phyloP scores from a whole-genome alignment of 2,113 vertebrate species.

The Mola mola region DNA sequence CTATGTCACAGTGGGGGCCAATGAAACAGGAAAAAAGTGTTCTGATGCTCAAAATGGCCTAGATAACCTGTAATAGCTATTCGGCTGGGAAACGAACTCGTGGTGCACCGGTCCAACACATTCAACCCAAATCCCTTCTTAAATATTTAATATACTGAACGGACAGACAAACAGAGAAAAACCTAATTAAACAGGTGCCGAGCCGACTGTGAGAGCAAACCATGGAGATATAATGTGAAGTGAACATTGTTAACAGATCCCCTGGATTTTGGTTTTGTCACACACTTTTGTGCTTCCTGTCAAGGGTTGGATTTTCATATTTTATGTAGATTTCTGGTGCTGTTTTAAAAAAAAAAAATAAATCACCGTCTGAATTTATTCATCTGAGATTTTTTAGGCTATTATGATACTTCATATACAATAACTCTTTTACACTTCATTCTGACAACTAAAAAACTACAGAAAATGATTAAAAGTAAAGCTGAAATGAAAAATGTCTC shows the following conservation, averaged over 20 bases:
- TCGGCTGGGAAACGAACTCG: constrained; percentile 30
- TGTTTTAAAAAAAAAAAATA: no score
- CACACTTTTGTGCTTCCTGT: not conserved
- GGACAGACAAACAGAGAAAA: constrained; percentile 41
- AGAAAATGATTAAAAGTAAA: no score
- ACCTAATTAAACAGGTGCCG: constrained; percentile 50
- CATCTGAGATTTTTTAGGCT: no score
- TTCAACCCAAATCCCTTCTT: constrained; percentile 48
- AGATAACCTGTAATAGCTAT: constrained; percentile 33
- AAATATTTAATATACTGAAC: constrained; percentile 60
- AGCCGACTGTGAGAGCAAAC: constrained; percentile 29
- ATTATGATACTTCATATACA: no score
- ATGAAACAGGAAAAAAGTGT: constrained; percentile 37
- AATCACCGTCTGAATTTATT: no score
- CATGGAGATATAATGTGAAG: constrained; percentile 24
- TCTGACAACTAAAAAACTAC: no score
- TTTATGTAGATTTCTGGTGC: no score
- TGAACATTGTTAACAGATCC: constrained; percentile 13
- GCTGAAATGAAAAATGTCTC: no score
- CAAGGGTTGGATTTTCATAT: not conserved
- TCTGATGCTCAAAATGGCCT: constrained; percentile 17
- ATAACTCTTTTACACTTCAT: no score
- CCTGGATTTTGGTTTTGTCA: constrained; percentile 5
- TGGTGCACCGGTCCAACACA: constrained; percentile 41
- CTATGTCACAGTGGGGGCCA: constrained; percentile 20